Conservation (phyloP, 2,888 invertebrate species). For the Agrilus biguttatus region DNA sequence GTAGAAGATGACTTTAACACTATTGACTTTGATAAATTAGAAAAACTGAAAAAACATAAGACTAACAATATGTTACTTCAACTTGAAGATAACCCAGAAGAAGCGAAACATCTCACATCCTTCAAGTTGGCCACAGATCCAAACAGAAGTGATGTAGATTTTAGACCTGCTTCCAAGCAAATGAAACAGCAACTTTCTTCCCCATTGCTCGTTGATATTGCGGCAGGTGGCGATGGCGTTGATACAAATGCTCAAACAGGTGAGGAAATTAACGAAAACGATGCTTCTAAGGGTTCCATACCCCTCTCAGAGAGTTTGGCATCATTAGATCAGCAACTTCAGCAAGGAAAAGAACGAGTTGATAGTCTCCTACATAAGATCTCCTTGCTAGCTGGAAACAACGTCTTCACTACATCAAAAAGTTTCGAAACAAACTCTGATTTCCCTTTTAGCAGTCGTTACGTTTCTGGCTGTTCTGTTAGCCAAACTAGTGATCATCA, state of each 20-base stretch:
- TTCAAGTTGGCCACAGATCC: slow-evolving; percentile 1
- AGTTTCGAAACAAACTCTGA: slow-evolving; percentile 9
- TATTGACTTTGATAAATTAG: slow-evolving; percentile 19
- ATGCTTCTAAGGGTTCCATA: slow-evolving; percentile 4
- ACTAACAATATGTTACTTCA: slow-evolving; percentile 10
- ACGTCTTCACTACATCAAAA: slow-evolving; percentile 5
- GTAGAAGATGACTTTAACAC: slow-evolving; percentile 27
- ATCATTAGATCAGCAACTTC: slow-evolving; percentile 15
- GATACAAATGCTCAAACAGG: background rate
- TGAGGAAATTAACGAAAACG: slow-evolving; percentile 9
- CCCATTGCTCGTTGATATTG: slow-evolving; percentile 2
- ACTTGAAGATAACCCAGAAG: slow-evolving; percentile 1
- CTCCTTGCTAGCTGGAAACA: slow-evolving; percentile 13
- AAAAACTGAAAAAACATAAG: slow-evolving; percentile 10
- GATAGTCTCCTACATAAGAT: slow-evolving; percentile 27
- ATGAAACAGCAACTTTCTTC: slow-evolving; percentile 1
- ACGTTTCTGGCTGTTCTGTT: slow-evolving; percentile 27
- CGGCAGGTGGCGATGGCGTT: slow-evolving; percentile 6
- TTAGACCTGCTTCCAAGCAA: slow-evolving; percentile 9
- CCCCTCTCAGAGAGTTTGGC: background rate
- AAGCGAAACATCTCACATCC: background rate
- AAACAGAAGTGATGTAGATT: background rate
- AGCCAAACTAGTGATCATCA: slow-evolving; percentile 11
- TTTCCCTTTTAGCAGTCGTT: slow-evolving; percentile 17
- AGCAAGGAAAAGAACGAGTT: slow-evolving; percentile 23